phyloP scores from a whole-genome alignment of 1,140 invertebrate genomes.

The Lepidurus apus region DNA sequence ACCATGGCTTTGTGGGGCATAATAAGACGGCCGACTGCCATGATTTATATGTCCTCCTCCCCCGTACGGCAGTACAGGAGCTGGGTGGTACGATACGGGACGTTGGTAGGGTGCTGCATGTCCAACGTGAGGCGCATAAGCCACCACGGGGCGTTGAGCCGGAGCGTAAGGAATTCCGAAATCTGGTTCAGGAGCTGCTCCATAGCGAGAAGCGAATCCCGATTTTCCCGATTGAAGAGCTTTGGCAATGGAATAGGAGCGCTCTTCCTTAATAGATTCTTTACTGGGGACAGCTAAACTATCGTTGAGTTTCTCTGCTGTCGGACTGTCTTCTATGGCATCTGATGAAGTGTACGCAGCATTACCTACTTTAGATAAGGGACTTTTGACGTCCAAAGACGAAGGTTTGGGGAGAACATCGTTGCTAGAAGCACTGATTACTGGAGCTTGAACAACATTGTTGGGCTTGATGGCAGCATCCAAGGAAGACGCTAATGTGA shows the following conservation, averaged over 20 bases:
- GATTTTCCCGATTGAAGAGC: neutral
- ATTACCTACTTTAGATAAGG: neutral
- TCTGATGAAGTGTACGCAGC: neutral
- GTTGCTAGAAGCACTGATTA: neutral
- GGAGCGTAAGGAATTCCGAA: conserved; percentile 7
- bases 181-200: neutral
- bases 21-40: neutral
- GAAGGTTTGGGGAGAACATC: neutral
- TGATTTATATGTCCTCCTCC: neutral
- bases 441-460: neutral
- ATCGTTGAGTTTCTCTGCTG: neutral
- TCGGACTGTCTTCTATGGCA: neutral
- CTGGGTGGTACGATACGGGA: neutral
- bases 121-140: neutral
- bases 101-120: neutral
- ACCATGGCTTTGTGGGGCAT: neutral
- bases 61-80: neutral
- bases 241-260: neutral
- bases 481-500: neutral
- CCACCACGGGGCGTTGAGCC: neutral
- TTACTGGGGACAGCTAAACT: neutral
- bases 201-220: neutral
- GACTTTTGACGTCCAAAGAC: neutral
- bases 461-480: neutral
- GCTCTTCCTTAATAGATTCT: neutral